A percentile compares a stretch with the other conserved stretches of the same genome.
Evolutionary conservation across 2,888 invertebrate genomes (phyloP).

Genomic region (Agonum fuliginosum): DNA sequence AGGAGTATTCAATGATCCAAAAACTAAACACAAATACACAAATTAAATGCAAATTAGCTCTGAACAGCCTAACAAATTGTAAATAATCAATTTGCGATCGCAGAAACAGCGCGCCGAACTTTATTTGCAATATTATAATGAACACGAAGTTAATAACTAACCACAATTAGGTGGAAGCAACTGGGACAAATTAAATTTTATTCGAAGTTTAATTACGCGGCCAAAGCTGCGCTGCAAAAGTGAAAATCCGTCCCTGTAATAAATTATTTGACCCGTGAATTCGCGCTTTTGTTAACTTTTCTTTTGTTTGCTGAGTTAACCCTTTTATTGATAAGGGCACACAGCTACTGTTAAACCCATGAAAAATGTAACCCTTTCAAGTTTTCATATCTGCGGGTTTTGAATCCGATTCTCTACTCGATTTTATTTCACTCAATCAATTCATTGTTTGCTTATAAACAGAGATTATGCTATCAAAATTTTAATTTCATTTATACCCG

Average conservation of each 20-base stretch:
- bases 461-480: not conserved
- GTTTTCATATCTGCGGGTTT: conserved; percentile 21
- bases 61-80: conserved; percentile 19
- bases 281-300: conserved; percentile 48
- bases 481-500: not conserved
- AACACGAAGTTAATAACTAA: conserved; percentile 42
- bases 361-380: conserved; percentile 40
- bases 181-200: conserved; percentile 45
- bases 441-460: conserved; percentile 12
- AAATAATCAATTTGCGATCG: conserved; percentile 29
- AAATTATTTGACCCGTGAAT: conserved; percentile 49
- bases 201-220: conserved; percentile 49
- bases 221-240: conserved; percentile 13
- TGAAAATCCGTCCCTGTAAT: conserved; percentile 52
- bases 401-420: not conserved
- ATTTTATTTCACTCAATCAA: conserved; percentile 14
- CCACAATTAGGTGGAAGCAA: conserved; percentile 14
- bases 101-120: conserved; percentile 14
- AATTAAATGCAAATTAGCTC: conserved; percentile 21
- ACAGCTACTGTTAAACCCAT: conserved; percentile 2
- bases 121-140: conserved; percentile 42
- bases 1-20: no score
- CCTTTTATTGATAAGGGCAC: conserved; percentile 53
- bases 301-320: conserved; percentile 53
- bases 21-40: conserved; percentile 2